Evolutionary conservation across 2,113 vertebrate species (phyloP), one percentile per base, ranked within the genome.

Genomic region (Nymphicus hollandicus): DNA sequence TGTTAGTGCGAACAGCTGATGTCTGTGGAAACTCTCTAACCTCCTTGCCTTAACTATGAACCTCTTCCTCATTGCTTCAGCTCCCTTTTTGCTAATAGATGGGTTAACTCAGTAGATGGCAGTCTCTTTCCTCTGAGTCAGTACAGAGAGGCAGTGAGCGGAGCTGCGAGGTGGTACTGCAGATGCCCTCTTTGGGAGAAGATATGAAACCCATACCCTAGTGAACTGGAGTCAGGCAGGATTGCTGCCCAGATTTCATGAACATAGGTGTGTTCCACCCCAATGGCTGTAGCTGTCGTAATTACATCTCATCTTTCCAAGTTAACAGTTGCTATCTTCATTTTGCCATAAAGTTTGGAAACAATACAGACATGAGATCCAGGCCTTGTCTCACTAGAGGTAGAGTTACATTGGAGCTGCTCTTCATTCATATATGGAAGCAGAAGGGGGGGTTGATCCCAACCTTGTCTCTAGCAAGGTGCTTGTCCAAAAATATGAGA

Each of bases 61-160:
- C 55, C 33, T 71, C 11, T 41, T 61, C 11, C 55, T 68, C 46
- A 2, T 7, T 7, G 33, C 74, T 64, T 90, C 74, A 64, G 79
- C 69, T 91, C 60, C 43, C 10, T 94, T 74, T 84, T 72, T 89
- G 60, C 82, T 74, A 37, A 2, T 29, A 11, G 90, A 49, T n/a
- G 81, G 58, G 72, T 81, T 94, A 78, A 92, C 86, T 95, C 93
- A 93, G 92, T 37, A 96, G 95, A 72, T 94, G 95, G 93, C 92
- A 97, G 55, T 91, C 86, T 94, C 61, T 46, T 95, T 93, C 92
- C 93, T 96, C 86, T 0, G 4, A 77, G 66, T 19, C 52, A 17
- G 66, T 2, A 4, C 49, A 17, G 70, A 33, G 71, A 81, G 49
- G 47, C 70, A 1, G 17, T 0, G 68, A 66, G 87, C 66, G 0